Evolutionary conservation across 2,113 vertebrate genomes (phyloP).

Genomic region (Spheniscus mendiculus): DNA sequence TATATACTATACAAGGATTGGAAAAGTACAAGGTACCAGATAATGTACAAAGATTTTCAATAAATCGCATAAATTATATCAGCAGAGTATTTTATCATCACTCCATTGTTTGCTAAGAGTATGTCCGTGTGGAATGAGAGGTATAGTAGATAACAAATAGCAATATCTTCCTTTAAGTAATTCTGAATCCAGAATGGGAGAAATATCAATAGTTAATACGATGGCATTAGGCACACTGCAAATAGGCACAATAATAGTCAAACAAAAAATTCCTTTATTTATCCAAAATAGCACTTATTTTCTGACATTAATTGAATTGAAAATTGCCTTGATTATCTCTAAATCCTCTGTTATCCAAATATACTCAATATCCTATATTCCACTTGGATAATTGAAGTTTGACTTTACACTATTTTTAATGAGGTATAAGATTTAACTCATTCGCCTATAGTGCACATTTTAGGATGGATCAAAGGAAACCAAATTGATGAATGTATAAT

Average conservation of each 20-base stretch:
- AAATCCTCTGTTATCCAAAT: not conserved
- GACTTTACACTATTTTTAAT: constrained; percentile 39
- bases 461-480: constrained; percentile 48
- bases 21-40: not conserved
- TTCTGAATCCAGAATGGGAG: not conserved
- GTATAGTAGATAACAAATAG: not conserved
- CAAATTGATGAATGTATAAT: constrained; percentile 42
- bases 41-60: not conserved
- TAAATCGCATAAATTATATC: not conserved
- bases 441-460: constrained; percentile 12
- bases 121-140: not conserved
- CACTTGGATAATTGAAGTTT: constrained; percentile 27
- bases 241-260: not conserved
- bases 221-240: not conserved
- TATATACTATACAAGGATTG: not conserved
- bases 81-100: not conserved
- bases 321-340: constrained; percentile 27
- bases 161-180: not conserved
- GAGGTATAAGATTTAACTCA: constrained; percentile 37
- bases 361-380: not conserved
- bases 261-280: not conserved
- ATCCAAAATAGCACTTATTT: not conserved
- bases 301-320: not conserved
- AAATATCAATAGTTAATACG: not conserved
- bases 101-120: not conserved